These are phyloP conservation scores for Catostylus mosaicus DNA, from an alignment of 30 jellyfish, hydroid and myxozoan genomes.

Conservation along the genomic window DNA sequence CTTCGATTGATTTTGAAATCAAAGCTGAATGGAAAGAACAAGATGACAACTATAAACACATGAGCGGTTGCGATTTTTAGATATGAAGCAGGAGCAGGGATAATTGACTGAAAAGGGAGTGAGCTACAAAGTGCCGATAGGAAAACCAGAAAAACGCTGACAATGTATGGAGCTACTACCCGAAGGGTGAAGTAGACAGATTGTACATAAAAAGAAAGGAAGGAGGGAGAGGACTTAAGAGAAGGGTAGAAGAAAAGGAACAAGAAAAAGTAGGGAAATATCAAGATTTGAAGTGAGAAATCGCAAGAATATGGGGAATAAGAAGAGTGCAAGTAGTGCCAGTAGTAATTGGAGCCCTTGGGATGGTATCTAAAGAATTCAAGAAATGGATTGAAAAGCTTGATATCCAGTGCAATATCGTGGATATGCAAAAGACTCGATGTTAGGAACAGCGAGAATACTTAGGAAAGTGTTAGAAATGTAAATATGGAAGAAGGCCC, in stretches of 20 bases:
- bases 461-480: not conserved
- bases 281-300: constrained; percentile 13
- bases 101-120: constrained; percentile 7
- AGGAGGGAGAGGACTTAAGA: not conserved
- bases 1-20: not conserved
- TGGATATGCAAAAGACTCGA: constrained; percentile 3
- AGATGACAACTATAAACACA: constrained; percentile 13
- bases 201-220: constrained; percentile 6
- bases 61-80: constrained; percentile 14
- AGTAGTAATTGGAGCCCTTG: constrained; percentile 24
- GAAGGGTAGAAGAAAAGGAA: constrained; percentile 1
- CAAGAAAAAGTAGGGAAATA: constrained; percentile 15
- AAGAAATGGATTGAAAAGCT: constrained; percentile 19
- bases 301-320: constrained; percentile 13
- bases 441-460: constrained; percentile 33
- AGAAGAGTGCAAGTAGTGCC: constrained; percentile 10
- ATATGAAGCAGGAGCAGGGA: constrained; percentile 3
- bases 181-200: constrained; percentile 15
- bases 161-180: constrained; percentile 10
- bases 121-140: constrained; percentile 6
- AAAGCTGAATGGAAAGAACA: constrained; percentile 23
- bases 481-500: too few relatives aligned
- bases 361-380: constrained; percentile 12
- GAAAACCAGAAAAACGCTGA: constrained; percentile 6
- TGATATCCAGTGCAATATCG: not conserved